A percentile compares a stretch with the other conserved stretches of the same genome.
Conservation (phyloP, 2,113 vertebrate species). For the Dasyornis broadbenti region DNA sequence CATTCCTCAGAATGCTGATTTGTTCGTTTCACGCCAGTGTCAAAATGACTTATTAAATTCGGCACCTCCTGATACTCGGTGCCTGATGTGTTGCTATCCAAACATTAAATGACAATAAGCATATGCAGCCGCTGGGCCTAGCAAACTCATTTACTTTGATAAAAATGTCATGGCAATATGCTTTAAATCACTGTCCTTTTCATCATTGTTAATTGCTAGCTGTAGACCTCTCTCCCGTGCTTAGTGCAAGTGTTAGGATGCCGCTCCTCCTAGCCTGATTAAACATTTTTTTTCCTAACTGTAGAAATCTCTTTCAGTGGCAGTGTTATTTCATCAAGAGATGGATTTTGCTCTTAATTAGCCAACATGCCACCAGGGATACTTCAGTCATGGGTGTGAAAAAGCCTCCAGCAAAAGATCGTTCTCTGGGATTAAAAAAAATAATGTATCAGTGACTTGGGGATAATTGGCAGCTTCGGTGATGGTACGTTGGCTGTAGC, state of each 20-base stretch:
- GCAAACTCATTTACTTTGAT: conserved; percentile 78
- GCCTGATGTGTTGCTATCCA: conserved; percentile 76
- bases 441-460: conserved; percentile 54
- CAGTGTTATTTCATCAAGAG: conserved; percentile 80
- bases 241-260: conserved; percentile 66
- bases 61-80: conserved; percentile 67
- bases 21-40: conserved; percentile 78
- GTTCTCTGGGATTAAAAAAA: conserved; percentile 65
- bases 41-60: conserved; percentile 80
- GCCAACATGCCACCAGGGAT: conserved; percentile 75
- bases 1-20: conserved; percentile 77
- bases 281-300: conserved; percentile 60
- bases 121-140: conserved; percentile 74
- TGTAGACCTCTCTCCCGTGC: conserved; percentile 64
- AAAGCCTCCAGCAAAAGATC: conserved; percentile 76
- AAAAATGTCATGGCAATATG: conserved; percentile 76
- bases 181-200: conserved; percentile 77
- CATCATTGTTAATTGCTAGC: conserved; percentile 77
- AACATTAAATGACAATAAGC: conserved; percentile 80
- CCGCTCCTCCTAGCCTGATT: conserved; percentile 69
- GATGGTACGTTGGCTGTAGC: conserved; percentile 60
- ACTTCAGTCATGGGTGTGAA: conserved; percentile 79
- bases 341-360: conserved; percentile 83
- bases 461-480: conserved; percentile 74
- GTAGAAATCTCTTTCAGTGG: conserved; percentile 67